Base-by-base conservation (phyloP, 2,888 invertebrate genomes). In the Cantharis lateralis region DNA sequence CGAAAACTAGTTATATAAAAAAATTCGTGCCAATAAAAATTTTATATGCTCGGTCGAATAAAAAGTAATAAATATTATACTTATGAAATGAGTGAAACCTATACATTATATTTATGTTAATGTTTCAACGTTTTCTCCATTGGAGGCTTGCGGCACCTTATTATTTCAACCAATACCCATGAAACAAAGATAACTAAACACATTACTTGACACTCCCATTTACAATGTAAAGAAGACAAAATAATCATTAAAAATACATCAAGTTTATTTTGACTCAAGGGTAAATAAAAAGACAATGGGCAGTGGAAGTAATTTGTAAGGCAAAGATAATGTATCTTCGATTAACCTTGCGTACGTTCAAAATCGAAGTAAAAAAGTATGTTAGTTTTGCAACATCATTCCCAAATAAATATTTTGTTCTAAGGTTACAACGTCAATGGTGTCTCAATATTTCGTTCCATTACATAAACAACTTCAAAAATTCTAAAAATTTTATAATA, bases 131-230 rank as follows among this genome's bases (percentile, higher is more conserved):
- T 68, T 71, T 74, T 72, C 74, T 76, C 80, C 78, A 82, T 83
- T 83, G 83, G 83, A 72, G 76, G 82, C 82, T 83, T 74, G 75
- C 71, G 83, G 83, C 83, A 74, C 76, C 77, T 80, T 75, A 77
- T 78, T 78, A 80, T 78, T 80, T 79, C 80, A 75, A 82, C 83
- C 83, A 83, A 83, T 83, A 81, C 78, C 79, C 79, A 79, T 71
- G 78, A 75, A 75, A 79, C 72, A 75, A 72, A 73, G 75, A 76
- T 71, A 78, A 69, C 75, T 78, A 77, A 78, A 70, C 69, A 71
- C 61, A 77, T 77, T 75, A 72, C 72, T 71, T 32, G 79, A 79
- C 82, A 81, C 82, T 76, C 82, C 82, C 81, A 80, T 81, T 78
- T 79, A 77, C 62, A 66, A 68, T 70, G 68, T 61, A 75, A 64